Evolutionary conservation across 2,888 invertebrate genomes (phyloP).

Genomic region (Zaprionus bogoriensis): DNA sequence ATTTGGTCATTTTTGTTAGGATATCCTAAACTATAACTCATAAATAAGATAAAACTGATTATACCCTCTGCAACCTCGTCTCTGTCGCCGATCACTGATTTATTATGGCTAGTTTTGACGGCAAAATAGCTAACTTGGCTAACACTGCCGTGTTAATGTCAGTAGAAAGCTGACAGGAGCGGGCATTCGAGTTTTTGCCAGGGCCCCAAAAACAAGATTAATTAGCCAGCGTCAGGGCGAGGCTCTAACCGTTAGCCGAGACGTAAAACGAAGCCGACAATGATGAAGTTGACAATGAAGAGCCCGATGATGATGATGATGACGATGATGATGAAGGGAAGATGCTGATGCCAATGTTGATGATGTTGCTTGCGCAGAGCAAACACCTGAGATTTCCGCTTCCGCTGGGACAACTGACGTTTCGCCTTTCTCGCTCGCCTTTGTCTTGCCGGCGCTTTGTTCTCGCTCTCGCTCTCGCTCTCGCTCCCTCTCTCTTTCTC

Average conservation of each 20-base stretch:
- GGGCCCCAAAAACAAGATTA: constrained; percentile 67
- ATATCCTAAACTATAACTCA: no score
- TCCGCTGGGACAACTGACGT: constrained; percentile 59
- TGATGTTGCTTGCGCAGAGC: constrained; percentile 44
- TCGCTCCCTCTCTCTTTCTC: background rate
- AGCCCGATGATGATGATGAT: constrained; percentile 5
- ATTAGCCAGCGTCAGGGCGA: constrained; percentile 62
- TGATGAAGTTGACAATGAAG: constrained; percentile 1
- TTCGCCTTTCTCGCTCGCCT: constrained; percentile 10
- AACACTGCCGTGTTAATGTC: no score
- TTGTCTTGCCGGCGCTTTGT: constrained; percentile 20
- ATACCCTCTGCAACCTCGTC: no score
- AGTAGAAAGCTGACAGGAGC: no score
- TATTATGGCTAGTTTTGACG: no score
- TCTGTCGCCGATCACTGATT: no score
- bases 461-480: background rate
- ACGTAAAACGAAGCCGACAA: constrained; percentile 1
- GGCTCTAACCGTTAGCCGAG: constrained; percentile 23
- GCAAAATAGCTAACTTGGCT: no score
- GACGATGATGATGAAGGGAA: background rate
- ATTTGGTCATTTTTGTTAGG: no score
- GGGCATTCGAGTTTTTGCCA: constrained; percentile 4
- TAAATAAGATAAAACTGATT: no score
- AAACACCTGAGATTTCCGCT: constrained; percentile 77
- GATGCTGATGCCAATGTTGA: constrained; percentile 14